Base-by-base conservation (phyloP, 1,140 invertebrate species). In the Drosophila littoralis region DNA sequence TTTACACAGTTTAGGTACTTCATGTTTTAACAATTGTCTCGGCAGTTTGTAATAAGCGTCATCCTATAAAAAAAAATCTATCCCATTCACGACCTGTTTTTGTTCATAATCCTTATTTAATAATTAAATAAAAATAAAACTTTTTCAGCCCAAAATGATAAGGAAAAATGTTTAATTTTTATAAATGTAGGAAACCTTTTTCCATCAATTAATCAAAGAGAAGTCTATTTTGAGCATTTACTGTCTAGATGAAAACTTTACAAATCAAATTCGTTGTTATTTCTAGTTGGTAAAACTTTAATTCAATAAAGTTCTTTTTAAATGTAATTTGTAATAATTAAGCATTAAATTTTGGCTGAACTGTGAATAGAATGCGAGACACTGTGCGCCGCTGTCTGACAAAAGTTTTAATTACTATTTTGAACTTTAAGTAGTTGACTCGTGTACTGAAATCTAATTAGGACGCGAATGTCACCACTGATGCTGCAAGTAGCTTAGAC, bases 321-420 rank as follows among this genome's bases (percentile, higher is more conserved):
- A 54, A 57, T 57, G 38, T 59, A 45, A 45, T 45, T 45, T 45
- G 33, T 45, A 59, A 59, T 45, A 46, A 59, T 33, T 59, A 15
- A 35, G 35, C 13, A 59, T 46, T 35, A 7, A n/a, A 61, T 46
- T 52, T 86, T 76, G 65, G 70, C 71, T 61, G 55, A 28, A 55
- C 22, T 66, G 45, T 48, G 45, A 15, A 13, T 42, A 42, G 32
- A 45, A 38, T n/a, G 32, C 33, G 60, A 48, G 48, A 72, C 86
- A 81, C 81, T 86, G 82, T 73, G 69, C 66, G 46, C 51, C 66
- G 79, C 74, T 63, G 83, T 74, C 84, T 90, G 81, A 85, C 81
- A 85, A 85, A 90, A 90, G 70, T 90, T 90, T 90, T 90, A 90
- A 90, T 90, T 90, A 90, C 85, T 90, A 90, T 90, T 90, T 90